Percentiles rank a stretch among this genome's conserved stretches.
These are phyloP conservation scores for Beris chalybata DNA, from an alignment of 2,888 invertebrate genomes.

Conservation along the genomic window DNA sequence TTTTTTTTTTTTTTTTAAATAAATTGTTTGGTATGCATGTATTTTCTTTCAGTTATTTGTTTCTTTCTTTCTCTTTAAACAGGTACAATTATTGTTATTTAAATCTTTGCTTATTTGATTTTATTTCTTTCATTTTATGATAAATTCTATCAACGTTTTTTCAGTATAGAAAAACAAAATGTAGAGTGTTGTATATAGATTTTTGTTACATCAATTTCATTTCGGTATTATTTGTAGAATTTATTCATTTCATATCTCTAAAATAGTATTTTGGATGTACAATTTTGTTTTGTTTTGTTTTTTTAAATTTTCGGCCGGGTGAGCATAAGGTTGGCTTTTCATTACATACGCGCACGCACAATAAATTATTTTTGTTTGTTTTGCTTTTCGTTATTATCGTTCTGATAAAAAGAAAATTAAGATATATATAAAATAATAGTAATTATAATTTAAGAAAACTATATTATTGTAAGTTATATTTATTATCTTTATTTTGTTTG, in stretches of 20 bases:
- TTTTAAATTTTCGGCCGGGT: slow-evolving; percentile 14
- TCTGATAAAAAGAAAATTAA: slow-evolving; percentile 3
- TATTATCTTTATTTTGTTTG: too few relatives aligned
- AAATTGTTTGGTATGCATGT: slow-evolving; percentile 35
- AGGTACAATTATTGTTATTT: slow-evolving; percentile 18
- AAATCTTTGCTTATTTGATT: slow-evolving; percentile 15
- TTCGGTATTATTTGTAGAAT: not conserved
- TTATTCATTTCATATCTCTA: slow-evolving; percentile 23
- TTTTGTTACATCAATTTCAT: not conserved
- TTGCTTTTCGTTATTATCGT: slow-evolving; percentile 7
- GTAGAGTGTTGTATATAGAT: not conserved
- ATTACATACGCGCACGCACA: not conserved
- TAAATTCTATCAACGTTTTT: not conserved
- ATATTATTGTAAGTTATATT: too few relatives aligned
- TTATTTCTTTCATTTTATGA: slow-evolving; percentile 10
- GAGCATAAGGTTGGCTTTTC: slow-evolving; percentile 35
- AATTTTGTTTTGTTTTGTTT: too few relatives aligned
- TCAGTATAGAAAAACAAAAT: not conserved
- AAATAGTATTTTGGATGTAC: slow-evolving; percentile 5
- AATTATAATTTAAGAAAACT: not conserved
- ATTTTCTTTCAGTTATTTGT: slow-evolving; percentile 32
- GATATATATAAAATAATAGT: slow-evolving; percentile 5
- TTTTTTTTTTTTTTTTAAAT: slow-evolving; percentile 31
- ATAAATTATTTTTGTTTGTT: slow-evolving; percentile 7
- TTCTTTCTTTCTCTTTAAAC: slow-evolving; percentile 24